These are phyloP conservation scores for Brachyalestes nurse DNA, from an alignment of 2,797 vertebrate species.

Conservation along the genomic window DNA sequence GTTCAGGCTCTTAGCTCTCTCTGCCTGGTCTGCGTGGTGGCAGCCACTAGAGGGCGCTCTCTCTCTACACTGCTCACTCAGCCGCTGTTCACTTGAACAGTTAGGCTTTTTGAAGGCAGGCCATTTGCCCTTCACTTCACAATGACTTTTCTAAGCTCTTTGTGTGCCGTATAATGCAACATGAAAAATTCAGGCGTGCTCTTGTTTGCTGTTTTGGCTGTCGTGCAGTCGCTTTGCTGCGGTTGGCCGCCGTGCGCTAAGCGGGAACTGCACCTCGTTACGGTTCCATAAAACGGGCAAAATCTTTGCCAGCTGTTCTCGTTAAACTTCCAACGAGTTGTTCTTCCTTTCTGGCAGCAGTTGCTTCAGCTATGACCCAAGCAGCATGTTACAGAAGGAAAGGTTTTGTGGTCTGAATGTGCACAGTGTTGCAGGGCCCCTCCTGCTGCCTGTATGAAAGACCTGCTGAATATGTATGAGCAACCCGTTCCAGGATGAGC, in stretches of 20 bases:
- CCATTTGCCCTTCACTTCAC: constrained; percentile 40
- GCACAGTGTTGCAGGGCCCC: background rate
- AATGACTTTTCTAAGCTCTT: constrained; percentile 42
- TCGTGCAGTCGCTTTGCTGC: background rate
- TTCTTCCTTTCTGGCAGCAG: background rate
- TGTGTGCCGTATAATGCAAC: constrained; percentile 37
- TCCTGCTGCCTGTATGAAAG: constrained; percentile 27
- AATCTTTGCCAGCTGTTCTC: background rate
- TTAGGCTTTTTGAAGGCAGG: constrained; percentile 2
- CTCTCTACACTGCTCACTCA: constrained; percentile 38
- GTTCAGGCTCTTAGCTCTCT: background rate
- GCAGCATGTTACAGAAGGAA: background rate
- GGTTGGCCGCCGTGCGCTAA: background rate
- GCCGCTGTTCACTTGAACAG: constrained; percentile 1
- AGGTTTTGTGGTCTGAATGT: constrained; percentile 14
- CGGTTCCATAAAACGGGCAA: background rate
- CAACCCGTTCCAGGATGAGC: constrained; percentile 3
- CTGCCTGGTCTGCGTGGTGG: background rate
- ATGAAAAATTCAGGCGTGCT: constrained; percentile 13
- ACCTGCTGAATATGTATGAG: constrained; percentile 30
- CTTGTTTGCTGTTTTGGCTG: constrained; percentile 1
- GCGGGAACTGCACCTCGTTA: background rate
- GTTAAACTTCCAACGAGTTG: background rate
- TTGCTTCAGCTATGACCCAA: background rate
- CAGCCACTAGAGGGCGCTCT: constrained; percentile 54